A percentile compares a stretch with the other conserved stretches of the same genome.
Conservation (phyloP, 1,140 invertebrate genomes). For the Drosophila elegans region DNA sequence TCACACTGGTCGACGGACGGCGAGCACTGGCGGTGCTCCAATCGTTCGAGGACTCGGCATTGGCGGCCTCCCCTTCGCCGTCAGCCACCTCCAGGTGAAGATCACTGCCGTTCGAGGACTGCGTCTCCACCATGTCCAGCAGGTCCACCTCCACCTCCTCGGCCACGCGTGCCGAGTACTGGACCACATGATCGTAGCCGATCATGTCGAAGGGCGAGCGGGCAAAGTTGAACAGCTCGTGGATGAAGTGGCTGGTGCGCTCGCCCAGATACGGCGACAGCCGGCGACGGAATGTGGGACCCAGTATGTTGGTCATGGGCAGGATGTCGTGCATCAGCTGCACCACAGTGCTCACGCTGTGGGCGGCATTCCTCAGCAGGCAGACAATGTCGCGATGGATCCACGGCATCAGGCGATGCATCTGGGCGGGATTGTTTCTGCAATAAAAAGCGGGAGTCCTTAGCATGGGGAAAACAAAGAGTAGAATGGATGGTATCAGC, state of each 20-base stretch:
- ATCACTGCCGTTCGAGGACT: conserved; percentile 52
- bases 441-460: conserved; percentile 54
- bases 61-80: conserved; percentile 24
- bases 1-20: conserved; percentile 68
- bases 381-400: conserved; percentile 91
- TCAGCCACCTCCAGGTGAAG: conserved; percentile 32
- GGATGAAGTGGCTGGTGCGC: conserved; percentile 92
- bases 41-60: conserved; percentile 31
- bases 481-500: too few relatives aligned
- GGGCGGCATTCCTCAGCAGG: conserved; percentile 88
- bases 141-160: conserved; percentile 74
- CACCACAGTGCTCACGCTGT: conserved; percentile 88
- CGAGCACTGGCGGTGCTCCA: conserved; percentile 22
- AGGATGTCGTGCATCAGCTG: conserved; percentile 90
- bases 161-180: conserved; percentile 83
- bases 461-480: conserved; percentile 6
- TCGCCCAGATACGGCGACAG: conserved; percentile 86
- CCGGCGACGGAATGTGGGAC: conserved; percentile 89
- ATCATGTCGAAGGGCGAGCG: conserved; percentile 93
- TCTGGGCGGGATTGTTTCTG: conserved; percentile 91
- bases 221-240: conserved; percentile 95
- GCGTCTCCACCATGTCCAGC: conserved; percentile 57
- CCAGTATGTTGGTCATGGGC: conserved; percentile 89
- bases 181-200: conserved; percentile 89
- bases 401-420: conserved; percentile 94